phyloP scores from a whole-genome alignment of 2,888 invertebrate species.

The Leptogaster cylindrica region DNA sequence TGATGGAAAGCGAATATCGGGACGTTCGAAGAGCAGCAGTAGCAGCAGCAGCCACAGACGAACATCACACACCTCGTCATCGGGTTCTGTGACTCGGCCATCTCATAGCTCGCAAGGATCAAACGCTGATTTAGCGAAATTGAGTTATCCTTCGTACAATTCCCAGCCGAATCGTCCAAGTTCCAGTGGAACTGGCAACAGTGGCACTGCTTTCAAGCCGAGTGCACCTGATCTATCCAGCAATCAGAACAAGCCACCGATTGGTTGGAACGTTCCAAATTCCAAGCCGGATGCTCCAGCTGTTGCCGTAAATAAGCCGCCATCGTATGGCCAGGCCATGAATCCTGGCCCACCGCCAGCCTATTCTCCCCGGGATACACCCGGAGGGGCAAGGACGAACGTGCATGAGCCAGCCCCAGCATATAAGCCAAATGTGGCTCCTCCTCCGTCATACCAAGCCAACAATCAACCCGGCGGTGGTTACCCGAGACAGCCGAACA shows the following conservation, averaged over 20 bases:
- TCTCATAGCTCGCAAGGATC: constrained; percentile 54
- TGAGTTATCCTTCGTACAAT: constrained; percentile 59
- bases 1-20: constrained; percentile 18
- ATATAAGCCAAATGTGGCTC: constrained; percentile 54
- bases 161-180: constrained; percentile 58
- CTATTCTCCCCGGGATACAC: constrained; percentile 56
- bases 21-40: constrained; percentile 47
- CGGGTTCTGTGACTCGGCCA: constrained; percentile 57
- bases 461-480: constrained; percentile 20
- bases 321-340: constrained; percentile 42
- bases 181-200: not conserved
- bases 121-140: constrained; percentile 57
- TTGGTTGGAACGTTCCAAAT: constrained; percentile 60
- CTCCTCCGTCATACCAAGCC: constrained; percentile 53
- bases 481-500: constrained; percentile 40
- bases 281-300: constrained; percentile 48
- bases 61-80: constrained; percentile 47
- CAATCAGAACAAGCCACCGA: constrained; percentile 50
- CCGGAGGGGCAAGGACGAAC: constrained; percentile 57
- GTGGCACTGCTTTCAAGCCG: constrained; percentile 28
- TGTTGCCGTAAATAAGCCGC: constrained; percentile 45
- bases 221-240: constrained; percentile 48
- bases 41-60: constrained; percentile 54
- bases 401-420: constrained; percentile 56
- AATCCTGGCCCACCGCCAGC: constrained; percentile 59